Evolutionary conservation across 2,113 vertebrate genomes (phyloP), one percentile per base, ranked within the genome.

Genomic region (Bagarius yarrelli): DNA sequence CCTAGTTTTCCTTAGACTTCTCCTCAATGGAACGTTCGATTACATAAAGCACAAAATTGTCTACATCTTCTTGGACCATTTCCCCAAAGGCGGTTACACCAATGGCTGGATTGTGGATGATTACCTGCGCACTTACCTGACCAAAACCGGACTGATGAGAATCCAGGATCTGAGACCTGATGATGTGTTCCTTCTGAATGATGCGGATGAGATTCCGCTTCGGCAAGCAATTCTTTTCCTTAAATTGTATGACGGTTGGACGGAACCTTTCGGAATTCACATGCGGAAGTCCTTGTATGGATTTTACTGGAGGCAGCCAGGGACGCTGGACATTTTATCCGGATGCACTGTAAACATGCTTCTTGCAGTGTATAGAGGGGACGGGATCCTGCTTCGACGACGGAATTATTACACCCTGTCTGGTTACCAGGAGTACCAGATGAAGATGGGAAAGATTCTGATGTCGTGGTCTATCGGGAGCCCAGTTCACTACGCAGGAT

Each of bases 301-400:
- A 57, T 96, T 96, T 89, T 96, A 93, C 89, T 96, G 95, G 95
- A 95, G 94, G 92, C 95, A 96, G 40, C 94, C 93, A 0, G 95
- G 95, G 77, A 95, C 94, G 2, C 88, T 96, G 87, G 94, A 96
- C 76, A 92, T 96, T 82, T 88, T 95, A 80, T 95, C 95, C 0
- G 95, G 93, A 73, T 96, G 95, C 90, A 96, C 95, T 0, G 89
- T 95, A 73, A 93, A 91, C 73, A 96, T 96, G 95, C 91, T 96
- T 5, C 88, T 86, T 27, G 85, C 88, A 0, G 95, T 96, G 66
- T 96, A 96, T 5, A 92, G 88, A 75, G 91, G 87, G 0, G 94
- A 96, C 0, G 95, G 95, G 67, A 95, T 96, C 86, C 93, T 93
- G 63, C 90, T 96, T 53, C 93, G 95, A 1, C 91, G 95, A 25